Percentiles rank a stretch among this genome's conserved stretches.
phyloP scores from a whole-genome alignment of 1,140 invertebrate genomes.

The Apis cerana region DNA sequence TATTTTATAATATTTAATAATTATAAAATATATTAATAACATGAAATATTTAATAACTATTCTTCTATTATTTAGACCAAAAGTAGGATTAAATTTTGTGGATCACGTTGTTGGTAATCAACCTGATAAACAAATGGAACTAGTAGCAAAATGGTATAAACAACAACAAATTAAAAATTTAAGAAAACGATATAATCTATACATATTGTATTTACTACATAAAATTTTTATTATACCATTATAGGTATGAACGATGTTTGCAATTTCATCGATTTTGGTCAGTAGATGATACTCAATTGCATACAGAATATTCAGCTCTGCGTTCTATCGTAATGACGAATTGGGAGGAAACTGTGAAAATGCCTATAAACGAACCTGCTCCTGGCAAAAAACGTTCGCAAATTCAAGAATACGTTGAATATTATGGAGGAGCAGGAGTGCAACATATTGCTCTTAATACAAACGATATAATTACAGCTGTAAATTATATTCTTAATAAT shows the following conservation, averaged over 20 bases:
- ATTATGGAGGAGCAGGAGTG: slow-evolving; percentile 98
- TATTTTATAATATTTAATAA: not conserved
- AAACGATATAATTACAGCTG: slow-evolving; percentile 93
- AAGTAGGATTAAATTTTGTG: slow-evolving; percentile 91
- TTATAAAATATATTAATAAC: no score
- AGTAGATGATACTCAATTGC: slow-evolving; percentile 97
- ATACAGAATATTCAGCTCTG: slow-evolving; percentile 97
- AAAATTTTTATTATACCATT: slow-evolving; percentile 42
- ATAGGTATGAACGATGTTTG: slow-evolving; percentile 94
- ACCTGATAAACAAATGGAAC: slow-evolving; percentile 94
- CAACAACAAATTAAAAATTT: not conserved
- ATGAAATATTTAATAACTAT: slow-evolving; percentile 41
- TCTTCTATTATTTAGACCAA: slow-evolving; percentile 83
- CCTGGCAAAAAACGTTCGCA: slow-evolving; percentile 97
- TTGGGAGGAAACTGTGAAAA: slow-evolving; percentile 98
- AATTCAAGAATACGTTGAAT: slow-evolving; percentile 99
- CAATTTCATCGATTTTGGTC: slow-evolving; percentile 99
- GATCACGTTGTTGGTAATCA: slow-evolving; percentile 99
- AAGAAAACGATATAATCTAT: not conserved
- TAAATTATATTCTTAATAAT: slow-evolving; percentile 79
- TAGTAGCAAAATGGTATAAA: slow-evolving; percentile 91
- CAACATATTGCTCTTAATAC: slow-evolving; percentile 99
- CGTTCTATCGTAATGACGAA: slow-evolving; percentile 98
- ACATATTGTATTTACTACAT: not conserved
- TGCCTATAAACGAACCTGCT: slow-evolving; percentile 99